phyloP scores from a whole-genome alignment of 2,888 invertebrate species.

The Troides aeacus region DNA sequence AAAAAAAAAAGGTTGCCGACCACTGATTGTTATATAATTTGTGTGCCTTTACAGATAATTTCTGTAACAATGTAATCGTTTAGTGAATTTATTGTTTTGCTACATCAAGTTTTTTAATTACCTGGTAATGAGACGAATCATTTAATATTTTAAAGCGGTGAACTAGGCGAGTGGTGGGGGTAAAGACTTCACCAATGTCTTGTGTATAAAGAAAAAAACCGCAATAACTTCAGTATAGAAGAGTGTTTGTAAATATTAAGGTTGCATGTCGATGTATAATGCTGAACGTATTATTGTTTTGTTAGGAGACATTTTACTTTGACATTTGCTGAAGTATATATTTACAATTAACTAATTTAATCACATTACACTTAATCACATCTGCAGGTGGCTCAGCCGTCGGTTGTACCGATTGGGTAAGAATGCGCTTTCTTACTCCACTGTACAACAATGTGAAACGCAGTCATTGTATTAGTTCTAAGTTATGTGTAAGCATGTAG shows the following conservation, averaged over 20 bases:
- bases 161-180: too few species aligned
- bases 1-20: too few species aligned
- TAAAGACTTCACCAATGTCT: too few species aligned
- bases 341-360: neutral
- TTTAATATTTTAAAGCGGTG: too few species aligned
- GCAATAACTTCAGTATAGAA: neutral
- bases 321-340: neutral
- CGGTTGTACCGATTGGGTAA: conserved; percentile 1
- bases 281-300: neutral
- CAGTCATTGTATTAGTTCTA: conserved; percentile 1
- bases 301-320: neutral
- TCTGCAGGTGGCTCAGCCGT: conserved; percentile 13
- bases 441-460: conserved; percentile 21
- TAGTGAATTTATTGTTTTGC: too few species aligned
- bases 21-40: too few species aligned
- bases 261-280: neutral
- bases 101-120: too few species aligned
- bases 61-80: too few species aligned
- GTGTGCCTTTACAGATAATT: too few species aligned
- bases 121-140: too few species aligned
- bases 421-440: conserved; percentile 2
- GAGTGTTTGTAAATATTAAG: neutral
- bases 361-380: conserved; percentile 15
- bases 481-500: neutral
- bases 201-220: neutral